Conservation (phyloP, 2,797 vertebrate genomes). For the Chaenodraco wilsoni region DNA sequence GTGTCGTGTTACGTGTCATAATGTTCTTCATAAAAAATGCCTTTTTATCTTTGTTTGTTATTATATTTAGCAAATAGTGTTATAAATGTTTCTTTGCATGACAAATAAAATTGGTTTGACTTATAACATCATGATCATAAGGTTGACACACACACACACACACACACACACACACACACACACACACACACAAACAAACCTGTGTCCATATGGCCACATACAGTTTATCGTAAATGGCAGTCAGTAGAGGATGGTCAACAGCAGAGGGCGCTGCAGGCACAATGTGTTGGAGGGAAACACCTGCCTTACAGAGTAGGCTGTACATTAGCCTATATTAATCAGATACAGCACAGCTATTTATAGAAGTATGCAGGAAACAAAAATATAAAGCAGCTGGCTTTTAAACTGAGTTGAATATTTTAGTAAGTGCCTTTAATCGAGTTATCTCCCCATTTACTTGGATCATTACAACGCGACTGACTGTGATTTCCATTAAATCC, state of each 20-base stretch:
- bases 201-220: no score
- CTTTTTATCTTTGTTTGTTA: no score
- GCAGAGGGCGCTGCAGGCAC: conserved; percentile 56
- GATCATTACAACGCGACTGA: conserved; percentile 6
- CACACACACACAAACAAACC: no score
- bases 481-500: conserved; percentile 1
- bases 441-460: not conserved
- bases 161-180: no score
- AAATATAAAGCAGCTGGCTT: not conserved
- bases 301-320: not conserved
- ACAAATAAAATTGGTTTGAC: conserved; percentile 24
- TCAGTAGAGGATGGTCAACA: conserved; percentile 20
- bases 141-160: not conserved
- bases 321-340: not conserved
- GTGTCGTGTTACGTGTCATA: no score
- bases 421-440: conserved; percentile 10
- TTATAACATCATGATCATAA: not conserved
- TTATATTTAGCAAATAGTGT: conserved; percentile 36
- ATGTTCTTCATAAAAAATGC: no score
- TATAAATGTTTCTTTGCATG: conserved; percentile 30
- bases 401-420: conserved; percentile 10
- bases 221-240: not conserved
- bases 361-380: not conserved
- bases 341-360: conserved; percentile 16
- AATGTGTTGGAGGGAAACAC: not conserved